Conservation (phyloP, 2,797 vertebrate species). For the Centroberyx gerrardi region DNA sequence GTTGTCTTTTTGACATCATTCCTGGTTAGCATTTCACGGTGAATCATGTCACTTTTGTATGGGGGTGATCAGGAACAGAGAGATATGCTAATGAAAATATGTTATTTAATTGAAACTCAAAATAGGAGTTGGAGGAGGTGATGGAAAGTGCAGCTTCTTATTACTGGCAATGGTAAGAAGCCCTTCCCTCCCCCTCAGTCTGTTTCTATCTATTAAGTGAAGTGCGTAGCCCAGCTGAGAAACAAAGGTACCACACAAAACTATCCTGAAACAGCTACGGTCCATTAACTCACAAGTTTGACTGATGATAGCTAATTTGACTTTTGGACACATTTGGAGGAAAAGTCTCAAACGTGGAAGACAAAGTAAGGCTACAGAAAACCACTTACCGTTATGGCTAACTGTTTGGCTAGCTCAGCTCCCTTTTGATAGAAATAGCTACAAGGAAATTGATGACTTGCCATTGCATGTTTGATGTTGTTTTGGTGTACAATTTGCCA, state of each 20-base stretch:
- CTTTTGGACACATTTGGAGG: slow-evolving; percentile 60
- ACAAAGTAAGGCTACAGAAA: slow-evolving; percentile 26
- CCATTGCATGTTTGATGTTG: slow-evolving; percentile 43
- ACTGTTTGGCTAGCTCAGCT: slow-evolving; percentile 49
- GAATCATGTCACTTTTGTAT: too few relatives aligned
- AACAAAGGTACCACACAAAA: slow-evolving; percentile 47
- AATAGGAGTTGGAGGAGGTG: not conserved
- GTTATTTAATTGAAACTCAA: not conserved
- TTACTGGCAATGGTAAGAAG: slow-evolving; percentile 28
- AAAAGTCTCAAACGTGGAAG: not conserved
- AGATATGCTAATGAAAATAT: not conserved
- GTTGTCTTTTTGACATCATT: too few relatives aligned
- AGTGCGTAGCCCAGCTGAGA: slow-evolving; percentile 51
- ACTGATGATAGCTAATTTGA: slow-evolving; percentile 63
- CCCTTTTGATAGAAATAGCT: slow-evolving; percentile 33
- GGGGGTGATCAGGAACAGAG: too few relatives aligned
- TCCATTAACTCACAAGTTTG: slow-evolving; percentile 58
- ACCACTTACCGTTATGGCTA: not conserved
- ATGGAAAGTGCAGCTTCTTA: slow-evolving; percentile 37
- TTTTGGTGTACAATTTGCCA: slow-evolving; percentile 26
- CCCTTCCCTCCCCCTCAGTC: slow-evolving; percentile 21
- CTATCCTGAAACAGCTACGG: slow-evolving; percentile 63
- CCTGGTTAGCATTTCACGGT: too few relatives aligned
- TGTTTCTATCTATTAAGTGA: slow-evolving; percentile 57
- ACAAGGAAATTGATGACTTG: slow-evolving; percentile 54